Conservation (phyloP, 2,797 vertebrate species). For the Pelobates cultripes region DNA sequence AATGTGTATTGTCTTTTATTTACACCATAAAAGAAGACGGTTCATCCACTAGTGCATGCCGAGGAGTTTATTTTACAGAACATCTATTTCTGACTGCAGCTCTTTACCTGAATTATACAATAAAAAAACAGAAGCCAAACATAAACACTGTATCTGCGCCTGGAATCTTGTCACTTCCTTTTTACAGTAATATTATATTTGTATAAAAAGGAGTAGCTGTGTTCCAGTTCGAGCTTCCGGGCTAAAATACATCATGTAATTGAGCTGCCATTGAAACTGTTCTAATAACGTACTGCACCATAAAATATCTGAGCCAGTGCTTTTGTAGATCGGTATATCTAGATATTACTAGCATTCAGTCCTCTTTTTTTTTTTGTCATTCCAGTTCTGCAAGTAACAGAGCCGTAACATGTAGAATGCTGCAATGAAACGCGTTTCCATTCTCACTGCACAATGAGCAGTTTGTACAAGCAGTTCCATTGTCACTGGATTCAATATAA, state of each 20-base stretch:
- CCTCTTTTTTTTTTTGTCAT: background rate
- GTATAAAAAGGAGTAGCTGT: background rate
- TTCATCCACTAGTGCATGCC: too few relatives aligned
- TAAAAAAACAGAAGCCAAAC: too few relatives aligned
- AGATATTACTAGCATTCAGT: background rate
- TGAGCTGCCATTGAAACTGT: constrained; percentile 8
- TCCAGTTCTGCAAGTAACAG: constrained; percentile 11
- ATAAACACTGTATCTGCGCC: background rate
- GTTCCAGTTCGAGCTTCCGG: background rate
- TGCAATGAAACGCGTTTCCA: background rate
- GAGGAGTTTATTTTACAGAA: too few relatives aligned
- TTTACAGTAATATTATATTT: background rate
- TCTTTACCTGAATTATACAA: too few relatives aligned
- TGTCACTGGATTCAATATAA: background rate
- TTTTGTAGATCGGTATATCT: constrained; percentile 28
- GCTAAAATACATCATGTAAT: background rate
- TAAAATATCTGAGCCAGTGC: constrained; percentile 12
- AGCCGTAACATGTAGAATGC: background rate
- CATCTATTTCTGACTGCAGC: too few relatives aligned
- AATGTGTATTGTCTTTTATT: too few relatives aligned
- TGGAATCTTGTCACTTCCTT: background rate
- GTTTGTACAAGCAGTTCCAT: background rate
- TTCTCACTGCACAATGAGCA: background rate
- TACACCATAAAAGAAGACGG: too few relatives aligned
- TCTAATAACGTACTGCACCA: constrained; percentile 20